A percentile compares a stretch with the other conserved stretches of the same genome.
These are phyloP conservation scores for Candoia aspera DNA, from an alignment of 2,113 vertebrate genomes.

Conservation along the genomic window DNA sequence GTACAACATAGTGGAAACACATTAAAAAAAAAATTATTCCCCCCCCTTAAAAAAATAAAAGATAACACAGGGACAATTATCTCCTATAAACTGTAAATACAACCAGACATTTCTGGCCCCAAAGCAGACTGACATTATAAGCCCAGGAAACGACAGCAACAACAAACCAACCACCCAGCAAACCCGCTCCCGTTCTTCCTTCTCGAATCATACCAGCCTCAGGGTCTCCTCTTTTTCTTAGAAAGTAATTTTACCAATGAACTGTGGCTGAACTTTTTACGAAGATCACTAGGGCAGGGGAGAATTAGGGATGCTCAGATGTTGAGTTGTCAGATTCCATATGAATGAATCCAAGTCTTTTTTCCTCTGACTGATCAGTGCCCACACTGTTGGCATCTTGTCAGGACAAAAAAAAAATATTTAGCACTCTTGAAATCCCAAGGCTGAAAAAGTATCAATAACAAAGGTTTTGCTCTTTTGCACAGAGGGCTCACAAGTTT, in stretches of 20 bases:
- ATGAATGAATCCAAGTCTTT: not conserved
- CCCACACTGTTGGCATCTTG: not conserved
- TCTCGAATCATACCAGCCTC: not conserved
- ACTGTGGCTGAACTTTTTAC: not conserved
- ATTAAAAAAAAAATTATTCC: not conserved
- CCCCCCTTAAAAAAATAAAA: not conserved
- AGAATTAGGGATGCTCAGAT: not conserved
- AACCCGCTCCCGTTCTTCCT: not conserved
- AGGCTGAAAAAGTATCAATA: not conserved
- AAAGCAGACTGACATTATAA: not conserved
- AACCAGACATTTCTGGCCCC: not conserved
- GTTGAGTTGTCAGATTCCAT: not conserved
- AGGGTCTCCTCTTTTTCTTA: not conserved
- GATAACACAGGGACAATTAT: not conserved
- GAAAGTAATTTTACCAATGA: not conserved
- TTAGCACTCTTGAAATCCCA: not conserved
- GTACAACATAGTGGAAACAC: not conserved
- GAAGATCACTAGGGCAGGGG: not conserved
- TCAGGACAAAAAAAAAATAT: not conserved
- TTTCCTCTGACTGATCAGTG: not conserved
- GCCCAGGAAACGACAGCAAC: not conserved
- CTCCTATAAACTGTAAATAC: not conserved
- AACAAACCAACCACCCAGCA: not conserved
- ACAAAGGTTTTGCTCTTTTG: not conserved
- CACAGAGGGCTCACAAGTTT: not conserved